Evolutionary conservation across 2,797 vertebrate species (phyloP).

Genomic region (Eulemur albifrons): DNA sequence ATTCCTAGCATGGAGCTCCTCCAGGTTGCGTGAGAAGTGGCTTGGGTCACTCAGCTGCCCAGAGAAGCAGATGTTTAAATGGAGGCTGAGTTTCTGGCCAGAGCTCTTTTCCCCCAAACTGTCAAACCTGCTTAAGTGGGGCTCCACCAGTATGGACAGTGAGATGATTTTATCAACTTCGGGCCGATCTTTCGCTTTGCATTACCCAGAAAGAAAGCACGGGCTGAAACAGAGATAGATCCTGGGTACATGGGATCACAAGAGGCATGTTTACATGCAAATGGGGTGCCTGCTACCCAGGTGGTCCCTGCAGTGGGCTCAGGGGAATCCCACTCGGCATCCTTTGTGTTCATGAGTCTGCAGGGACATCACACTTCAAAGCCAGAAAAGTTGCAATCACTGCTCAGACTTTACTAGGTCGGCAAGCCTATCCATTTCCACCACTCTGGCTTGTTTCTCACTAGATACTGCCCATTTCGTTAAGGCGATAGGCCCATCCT

Average conservation of each 20-base stretch:
- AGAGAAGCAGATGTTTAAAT: background rate
- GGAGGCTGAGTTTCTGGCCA: background rate
- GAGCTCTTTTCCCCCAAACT: background rate
- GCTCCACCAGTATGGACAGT: background rate
- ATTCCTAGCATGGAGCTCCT: background rate
- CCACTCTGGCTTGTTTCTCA: background rate
- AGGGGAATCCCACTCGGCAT: background rate
- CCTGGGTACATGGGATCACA: accelerated
- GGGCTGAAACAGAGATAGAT: background rate
- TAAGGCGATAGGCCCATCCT: background rate
- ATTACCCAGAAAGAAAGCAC: too few relatives aligned
- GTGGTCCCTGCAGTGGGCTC: background rate
- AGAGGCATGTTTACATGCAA: background rate
- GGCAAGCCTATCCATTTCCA: background rate
- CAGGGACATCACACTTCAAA: background rate
- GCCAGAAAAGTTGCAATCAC: background rate
- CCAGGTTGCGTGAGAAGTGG: background rate
- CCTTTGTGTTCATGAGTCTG: background rate
- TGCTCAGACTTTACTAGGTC: background rate
- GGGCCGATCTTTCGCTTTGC: accelerated
- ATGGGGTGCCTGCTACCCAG: background rate
- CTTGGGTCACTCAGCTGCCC: background rate
- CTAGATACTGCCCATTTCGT: background rate
- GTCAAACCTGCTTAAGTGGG: background rate
- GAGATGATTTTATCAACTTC: background rate